Evolutionary conservation across 2,797 vertebrate species (phyloP).

Genomic region (Gymnoscopelus microlampas): DNA sequence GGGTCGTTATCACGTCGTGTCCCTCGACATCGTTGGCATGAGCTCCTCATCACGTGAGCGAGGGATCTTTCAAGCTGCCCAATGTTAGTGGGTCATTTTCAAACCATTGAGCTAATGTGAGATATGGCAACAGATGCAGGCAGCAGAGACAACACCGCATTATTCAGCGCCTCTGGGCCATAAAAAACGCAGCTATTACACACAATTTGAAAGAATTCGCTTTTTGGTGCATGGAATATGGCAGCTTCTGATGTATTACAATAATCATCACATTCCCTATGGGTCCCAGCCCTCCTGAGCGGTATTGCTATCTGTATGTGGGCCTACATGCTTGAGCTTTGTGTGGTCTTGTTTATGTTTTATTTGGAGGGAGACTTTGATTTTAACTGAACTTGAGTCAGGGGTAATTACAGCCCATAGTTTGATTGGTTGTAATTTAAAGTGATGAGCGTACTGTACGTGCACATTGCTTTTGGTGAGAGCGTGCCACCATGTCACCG

Average conservation of each 20-base stretch:
- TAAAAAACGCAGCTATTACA: constrained; percentile 70
- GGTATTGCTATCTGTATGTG: constrained; percentile 60
- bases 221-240: constrained; percentile 64
- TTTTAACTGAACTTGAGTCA: constrained; percentile 39
- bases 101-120: constrained; percentile 68
- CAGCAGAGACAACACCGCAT: constrained; percentile 59
- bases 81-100: constrained; percentile 57
- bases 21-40: constrained; percentile 58
- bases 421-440: background rate
- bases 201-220: constrained; percentile 73
- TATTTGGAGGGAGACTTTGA: constrained; percentile 47
- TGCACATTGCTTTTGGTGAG: constrained; percentile 24
- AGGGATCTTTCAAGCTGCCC: constrained; percentile 55
- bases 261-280: constrained; percentile 67
- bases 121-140: constrained; percentile 75
- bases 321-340: constrained; percentile 49
- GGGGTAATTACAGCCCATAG: constrained; percentile 53
- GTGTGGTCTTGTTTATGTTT: constrained; percentile 56
- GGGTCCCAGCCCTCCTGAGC: constrained; percentile 55
- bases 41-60: constrained; percentile 56
- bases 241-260: constrained; percentile 72
- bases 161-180: constrained; percentile 67
- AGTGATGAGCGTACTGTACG: background rate
- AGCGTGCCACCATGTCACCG: background rate
- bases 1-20: constrained; percentile 58